phyloP scores from a whole-genome alignment of 2,888 invertebrate species.

The Volucella bombylans region DNA sequence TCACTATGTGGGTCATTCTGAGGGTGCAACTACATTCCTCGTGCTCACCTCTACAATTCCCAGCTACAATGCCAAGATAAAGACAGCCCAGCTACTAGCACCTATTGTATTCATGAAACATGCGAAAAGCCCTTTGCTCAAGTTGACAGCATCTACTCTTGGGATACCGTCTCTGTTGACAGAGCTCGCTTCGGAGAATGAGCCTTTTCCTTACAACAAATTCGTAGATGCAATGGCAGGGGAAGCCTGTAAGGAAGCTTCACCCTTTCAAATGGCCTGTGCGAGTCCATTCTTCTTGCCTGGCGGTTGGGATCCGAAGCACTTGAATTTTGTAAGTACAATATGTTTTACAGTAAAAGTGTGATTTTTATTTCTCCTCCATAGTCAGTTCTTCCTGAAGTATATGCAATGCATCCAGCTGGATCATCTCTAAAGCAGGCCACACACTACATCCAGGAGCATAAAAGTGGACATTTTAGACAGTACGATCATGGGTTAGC shows the following conservation, averaged over 20 bases:
- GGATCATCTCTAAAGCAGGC: slow-evolving; percentile 88
- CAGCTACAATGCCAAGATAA: slow-evolving; percentile 87
- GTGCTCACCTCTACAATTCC: slow-evolving; percentile 87
- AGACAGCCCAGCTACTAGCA: slow-evolving; percentile 87
- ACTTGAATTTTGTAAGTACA: slow-evolving; percentile 81
- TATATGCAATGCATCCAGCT: slow-evolving; percentile 87
- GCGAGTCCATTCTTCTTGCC: slow-evolving; percentile 78
- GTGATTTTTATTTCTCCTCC: slow-evolving; percentile 81
- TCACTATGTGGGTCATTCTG: slow-evolving; percentile 88
- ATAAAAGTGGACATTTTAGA: slow-evolving; percentile 83
- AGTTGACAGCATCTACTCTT: slow-evolving; percentile 81
- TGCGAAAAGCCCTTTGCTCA: slow-evolving; percentile 83
- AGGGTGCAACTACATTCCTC: slow-evolving; percentile 89
- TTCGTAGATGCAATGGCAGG: slow-evolving; percentile 78
- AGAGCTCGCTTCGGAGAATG: slow-evolving; percentile 81
- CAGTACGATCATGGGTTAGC: slow-evolving; percentile 84
- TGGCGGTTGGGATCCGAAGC: slow-evolving; percentile 80
- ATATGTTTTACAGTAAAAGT: slow-evolving; percentile 83
- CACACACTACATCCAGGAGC: slow-evolving; percentile 88
- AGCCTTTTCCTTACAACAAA: slow-evolving; percentile 85
- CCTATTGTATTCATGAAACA: slow-evolving; percentile 86
- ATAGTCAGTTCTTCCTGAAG: slow-evolving; percentile 87
- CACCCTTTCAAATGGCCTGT: slow-evolving; percentile 78
- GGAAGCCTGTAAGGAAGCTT: slow-evolving; percentile 85
- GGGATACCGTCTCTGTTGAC: slow-evolving; percentile 79